Evolutionary conservation across 2,113 vertebrate species (phyloP), one percentile per base, ranked within the genome.

Genomic region (Syrmaticus mikado): DNA sequence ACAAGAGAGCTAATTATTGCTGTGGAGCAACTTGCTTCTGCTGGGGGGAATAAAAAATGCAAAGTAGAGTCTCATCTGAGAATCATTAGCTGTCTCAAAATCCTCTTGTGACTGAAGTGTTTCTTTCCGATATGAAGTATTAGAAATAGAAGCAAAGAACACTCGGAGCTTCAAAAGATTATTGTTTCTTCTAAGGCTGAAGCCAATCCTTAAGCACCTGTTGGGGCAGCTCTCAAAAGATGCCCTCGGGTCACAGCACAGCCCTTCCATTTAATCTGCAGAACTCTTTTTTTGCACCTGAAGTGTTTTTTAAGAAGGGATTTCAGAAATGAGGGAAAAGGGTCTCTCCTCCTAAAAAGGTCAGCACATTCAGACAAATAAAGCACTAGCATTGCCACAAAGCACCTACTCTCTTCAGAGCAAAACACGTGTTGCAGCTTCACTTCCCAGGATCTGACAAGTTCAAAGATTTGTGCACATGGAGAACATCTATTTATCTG

Each of bases 151-250:
- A 91, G 82, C 50, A 93, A 91, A 91, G 64, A 93, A 38, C 57
- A 43, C 58, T 92, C 41, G 34, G n/a, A 91, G 70, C 74, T 92
- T 94, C 89, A 93, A 79, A 96, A 83, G 87, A 41, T 3, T 30
- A 8, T 46, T 73, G 83, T 83, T 85, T 27, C 73, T 41, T 78
- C 46, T 34, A 83, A 74, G 34, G 20, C 22, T 53, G 64, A 91
- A 85, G 73, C 67, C 32, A 85, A 53, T 62, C 32, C 64, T 89
- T 71, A 50, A 67, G 71, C 76, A 79, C 84, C 83, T 93, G 68
- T 95, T 92, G 74, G 85, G 80, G 52, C 55, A 83, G 76, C 61
- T 90, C 82, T 92, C 89, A 95, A 81, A 95, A 94, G 85, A 71
- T 87, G 85, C 65, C 87, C 85, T 90, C 60, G 9, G 87, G 94